A percentile compares a stretch with the other conserved stretches of the same genome.
phyloP scores from a whole-genome alignment of 2,113 vertebrate genomes.

The Tetraodon nigroviridis region DNA sequence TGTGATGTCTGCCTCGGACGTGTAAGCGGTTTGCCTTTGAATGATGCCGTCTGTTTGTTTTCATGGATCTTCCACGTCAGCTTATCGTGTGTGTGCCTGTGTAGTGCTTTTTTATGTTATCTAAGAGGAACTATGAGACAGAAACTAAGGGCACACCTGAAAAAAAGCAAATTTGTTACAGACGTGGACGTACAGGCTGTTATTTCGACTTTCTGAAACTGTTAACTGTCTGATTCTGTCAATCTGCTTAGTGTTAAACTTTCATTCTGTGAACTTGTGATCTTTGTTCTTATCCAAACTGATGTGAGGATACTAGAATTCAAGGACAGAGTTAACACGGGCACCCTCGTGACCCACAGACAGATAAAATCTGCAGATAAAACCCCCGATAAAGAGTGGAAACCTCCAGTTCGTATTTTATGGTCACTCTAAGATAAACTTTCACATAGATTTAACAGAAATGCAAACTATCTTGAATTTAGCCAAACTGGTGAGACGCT shows the following conservation, averaged over 20 bases:
- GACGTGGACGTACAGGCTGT: too few relatives aligned
- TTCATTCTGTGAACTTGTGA: slow-evolving; percentile 43
- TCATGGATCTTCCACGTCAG: not conserved
- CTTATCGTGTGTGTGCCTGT: not conserved
- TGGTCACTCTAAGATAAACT: slow-evolving; percentile 21
- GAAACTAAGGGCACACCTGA: too few relatives aligned
- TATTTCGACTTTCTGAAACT: not conserved
- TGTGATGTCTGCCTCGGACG: not conserved
- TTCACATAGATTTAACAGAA: not conserved
- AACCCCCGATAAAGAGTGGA: slow-evolving; percentile 27
- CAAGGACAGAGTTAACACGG: too few relatives aligned
- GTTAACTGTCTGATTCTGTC: slow-evolving; percentile 5
- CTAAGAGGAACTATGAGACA: too few relatives aligned
- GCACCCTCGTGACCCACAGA: too few relatives aligned
- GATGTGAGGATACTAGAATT: too few relatives aligned
- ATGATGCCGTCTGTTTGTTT: not conserved
- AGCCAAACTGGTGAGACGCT: not conserved
- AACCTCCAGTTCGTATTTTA: slow-evolving; percentile 25
- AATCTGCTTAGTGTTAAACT: slow-evolving; percentile 46
- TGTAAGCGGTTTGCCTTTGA: not conserved
- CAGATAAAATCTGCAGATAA: not conserved
- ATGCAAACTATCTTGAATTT: not conserved
- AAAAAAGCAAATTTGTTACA: too few relatives aligned
- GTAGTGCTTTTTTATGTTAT: too few relatives aligned
- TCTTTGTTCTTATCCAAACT: slow-evolving; percentile 25